phyloP scores from a whole-genome alignment of 2,797 vertebrate genomes.

The Diplodus puntazzo region DNA sequence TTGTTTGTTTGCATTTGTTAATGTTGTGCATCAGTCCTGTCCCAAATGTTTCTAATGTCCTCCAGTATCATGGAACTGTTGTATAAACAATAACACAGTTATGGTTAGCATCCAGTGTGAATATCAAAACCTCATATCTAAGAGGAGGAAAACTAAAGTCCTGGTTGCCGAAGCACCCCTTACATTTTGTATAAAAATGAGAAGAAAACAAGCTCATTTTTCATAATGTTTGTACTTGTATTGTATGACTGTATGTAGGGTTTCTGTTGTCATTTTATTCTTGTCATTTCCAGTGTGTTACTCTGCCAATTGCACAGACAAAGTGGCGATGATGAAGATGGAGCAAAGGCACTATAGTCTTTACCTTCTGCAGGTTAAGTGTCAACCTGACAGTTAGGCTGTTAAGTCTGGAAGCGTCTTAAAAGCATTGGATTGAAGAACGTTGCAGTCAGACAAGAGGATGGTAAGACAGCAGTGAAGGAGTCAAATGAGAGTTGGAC shows the following conservation, averaged over 20 bases:
- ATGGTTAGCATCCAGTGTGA: conserved; percentile 59
- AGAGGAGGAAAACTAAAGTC: conserved; percentile 52
- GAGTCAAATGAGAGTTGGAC: conserved; percentile 26
- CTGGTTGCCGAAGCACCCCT: conserved; percentile 65
- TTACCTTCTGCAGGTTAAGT: conserved; percentile 31
- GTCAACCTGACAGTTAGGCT: conserved; percentile 19
- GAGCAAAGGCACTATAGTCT: conserved; percentile 40
- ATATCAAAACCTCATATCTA: conserved; percentile 68
- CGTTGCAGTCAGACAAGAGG: conserved; percentile 28
- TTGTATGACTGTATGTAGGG: conserved; percentile 73
- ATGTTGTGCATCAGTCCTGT: conserved; percentile 83
- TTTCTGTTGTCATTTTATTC: conserved; percentile 74
- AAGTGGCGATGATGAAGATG: conserved; percentile 56
- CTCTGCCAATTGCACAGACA: conserved; percentile 66
- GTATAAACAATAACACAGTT: conserved; percentile 60
- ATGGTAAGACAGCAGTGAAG: conserved; percentile 21
- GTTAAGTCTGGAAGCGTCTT: conserved; percentile 23
- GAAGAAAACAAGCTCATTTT: conserved; percentile 71
- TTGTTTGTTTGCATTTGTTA: conserved; percentile 82
- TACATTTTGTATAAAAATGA: conserved; percentile 79
- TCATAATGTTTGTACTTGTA: conserved; percentile 83
- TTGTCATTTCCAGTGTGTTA: conserved; percentile 72
- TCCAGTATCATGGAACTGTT: conserved; percentile 74
- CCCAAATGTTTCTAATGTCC: conserved; percentile 77
- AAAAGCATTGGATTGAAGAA: conserved; percentile 31